These are phyloP conservation scores for Dryadula phaetusa DNA, from an alignment of 2,888 invertebrate genomes.

Conservation along the genomic window DNA sequence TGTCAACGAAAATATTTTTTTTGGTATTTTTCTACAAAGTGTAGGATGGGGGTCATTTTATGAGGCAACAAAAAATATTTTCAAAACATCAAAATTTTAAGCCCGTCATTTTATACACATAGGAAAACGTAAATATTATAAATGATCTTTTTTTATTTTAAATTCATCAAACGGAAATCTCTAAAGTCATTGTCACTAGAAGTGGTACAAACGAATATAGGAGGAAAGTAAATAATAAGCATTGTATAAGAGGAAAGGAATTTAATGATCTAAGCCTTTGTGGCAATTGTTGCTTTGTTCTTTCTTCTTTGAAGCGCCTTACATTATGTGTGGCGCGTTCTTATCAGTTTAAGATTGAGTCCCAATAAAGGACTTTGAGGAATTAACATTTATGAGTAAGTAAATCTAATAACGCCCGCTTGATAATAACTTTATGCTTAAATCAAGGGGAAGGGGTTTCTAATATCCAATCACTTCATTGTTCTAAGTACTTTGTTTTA, in stretches of 20 bases:
- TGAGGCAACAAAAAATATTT: background rate
- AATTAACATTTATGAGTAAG: slow-evolving; percentile 1
- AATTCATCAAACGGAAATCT: slow-evolving; percentile 15
- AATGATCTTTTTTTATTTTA: background rate
- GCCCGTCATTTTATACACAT: background rate
- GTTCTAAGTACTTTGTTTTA: too few relatives aligned
- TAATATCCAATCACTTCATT: too few relatives aligned
- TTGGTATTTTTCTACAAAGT: too few relatives aligned
- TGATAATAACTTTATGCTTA: too few relatives aligned
- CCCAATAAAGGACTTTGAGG: background rate
- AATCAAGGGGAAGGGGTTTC: too few relatives aligned
- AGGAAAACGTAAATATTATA: background rate
- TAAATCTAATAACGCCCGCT: too few relatives aligned
- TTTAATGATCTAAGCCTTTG: slow-evolving; percentile 55
- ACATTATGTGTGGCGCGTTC: slow-evolving; percentile 21
- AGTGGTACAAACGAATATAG: slow-evolving; percentile 19
- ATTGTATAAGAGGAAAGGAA: slow-evolving; percentile 33
- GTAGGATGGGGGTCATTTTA: background rate
- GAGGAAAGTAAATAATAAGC: slow-evolving; percentile 37
- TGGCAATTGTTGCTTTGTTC: slow-evolving; percentile 68
- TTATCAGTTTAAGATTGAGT: slow-evolving; percentile 25
- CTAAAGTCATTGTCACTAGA: slow-evolving; percentile 21
- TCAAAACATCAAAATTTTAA: background rate
- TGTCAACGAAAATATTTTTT: background rate
- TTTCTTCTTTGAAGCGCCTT: slow-evolving; percentile 48